Percentiles rank a stretch among this genome's conserved stretches.
Conservation (phyloP, 1,140 invertebrate genomes). For the Saxidomus purpurata region DNA sequence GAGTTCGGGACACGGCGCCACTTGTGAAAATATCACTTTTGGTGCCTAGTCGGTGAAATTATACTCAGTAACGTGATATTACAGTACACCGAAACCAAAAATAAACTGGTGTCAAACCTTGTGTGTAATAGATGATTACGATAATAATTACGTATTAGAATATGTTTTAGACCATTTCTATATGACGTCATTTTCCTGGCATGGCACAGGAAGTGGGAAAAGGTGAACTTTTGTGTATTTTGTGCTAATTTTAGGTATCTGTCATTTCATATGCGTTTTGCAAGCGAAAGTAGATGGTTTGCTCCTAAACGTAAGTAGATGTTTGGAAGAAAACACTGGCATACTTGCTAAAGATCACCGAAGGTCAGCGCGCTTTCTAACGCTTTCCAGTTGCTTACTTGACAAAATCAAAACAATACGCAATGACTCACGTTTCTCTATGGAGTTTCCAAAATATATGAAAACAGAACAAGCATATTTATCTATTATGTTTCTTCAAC, state of each 20-base stretch:
- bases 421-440: conserved; percentile 56
- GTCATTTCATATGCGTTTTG: conserved; percentile 18
- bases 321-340: not conserved
- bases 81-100: too few species aligned
- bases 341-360: not conserved
- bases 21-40: too few species aligned
- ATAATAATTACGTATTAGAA: not conserved
- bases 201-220: conserved; percentile 69
- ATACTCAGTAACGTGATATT: too few species aligned
- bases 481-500: too few species aligned
- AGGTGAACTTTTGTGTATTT: conserved; percentile 64
- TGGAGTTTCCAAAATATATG: conserved; percentile 54
- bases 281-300: not conserved
- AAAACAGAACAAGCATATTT: not conserved
- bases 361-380: conserved; percentile 28
- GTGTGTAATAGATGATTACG: too few species aligned
- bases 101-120: too few species aligned
- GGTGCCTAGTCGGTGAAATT: too few species aligned
- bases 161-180: not conserved
- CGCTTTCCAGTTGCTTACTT: not conserved
- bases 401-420: conserved; percentile 64
- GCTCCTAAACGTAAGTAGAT: not conserved
- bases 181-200: conserved; percentile 67
- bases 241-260: conserved; percentile 32
- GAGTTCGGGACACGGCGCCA: too few species aligned